Evolutionary conservation across 92 coral and sea anemone genomes (phyloP), one percentile per base, ranked within the genome.

Genomic region (Montipora capitata): DNA sequence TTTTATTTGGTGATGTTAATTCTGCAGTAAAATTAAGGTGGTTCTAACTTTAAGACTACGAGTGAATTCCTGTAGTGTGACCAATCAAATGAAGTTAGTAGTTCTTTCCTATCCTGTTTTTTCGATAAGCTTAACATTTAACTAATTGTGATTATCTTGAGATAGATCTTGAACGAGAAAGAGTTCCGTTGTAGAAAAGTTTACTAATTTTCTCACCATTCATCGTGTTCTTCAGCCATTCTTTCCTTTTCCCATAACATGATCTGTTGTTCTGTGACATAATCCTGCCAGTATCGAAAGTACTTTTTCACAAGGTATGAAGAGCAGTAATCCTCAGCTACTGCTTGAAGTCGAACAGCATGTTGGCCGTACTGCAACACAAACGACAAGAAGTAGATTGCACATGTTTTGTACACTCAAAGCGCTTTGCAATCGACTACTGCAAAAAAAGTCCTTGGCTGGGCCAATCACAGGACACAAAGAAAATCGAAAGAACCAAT

Each of bases 221-320:
- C 89, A 85, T 84, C 91, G 77, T 98, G 99, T 58, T 96, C 94
- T 44, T 98, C 98, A 12, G 96, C 99, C 75, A 77, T 88, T 66
- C 94, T 91, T 65, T 98, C 99, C 66, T 98, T 98, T 87, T 98
- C 98, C 99, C 99, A 98, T 65, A 90, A 93, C 77, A 96, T 72
- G 85, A 98, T 88, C 87, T 96, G 98, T 83, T 98, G 96, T 20
- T 94, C 96, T 9, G 95, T 98, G 13, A 96, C 94, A 67, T 83
- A 98, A 73, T 93, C 94, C 76, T 94, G 96, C 99, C 99, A 98
- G 62, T 78, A 54, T 74, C 88, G 82, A 68, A 94, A 87, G 91
- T 96, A 98, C 78, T 96, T 98, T 74, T 82, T 92, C 69, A 87
- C 77, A 48, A 95, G 88, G 79, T 79, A 94, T 11, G 95, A 87